Base-by-base conservation (phyloP, 2,888 invertebrate species). In the Tanytarsus gracilentus region DNA sequence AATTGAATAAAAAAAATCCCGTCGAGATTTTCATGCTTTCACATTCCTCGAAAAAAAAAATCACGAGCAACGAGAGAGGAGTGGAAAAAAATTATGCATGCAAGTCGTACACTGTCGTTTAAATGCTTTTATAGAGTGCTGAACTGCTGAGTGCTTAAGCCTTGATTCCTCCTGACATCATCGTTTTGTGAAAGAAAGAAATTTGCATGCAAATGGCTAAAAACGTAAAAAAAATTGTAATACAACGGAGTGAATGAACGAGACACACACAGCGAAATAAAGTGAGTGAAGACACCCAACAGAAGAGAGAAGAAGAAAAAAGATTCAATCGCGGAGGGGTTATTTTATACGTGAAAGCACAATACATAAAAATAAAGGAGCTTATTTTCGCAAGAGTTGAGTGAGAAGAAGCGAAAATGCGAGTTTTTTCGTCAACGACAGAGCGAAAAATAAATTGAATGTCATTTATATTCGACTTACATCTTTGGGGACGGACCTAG, bases 91-190 rank as follows among this genome's bases (percentile, higher is more conserved):
- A 44, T 44, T 44, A 44, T 44, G 44, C 44, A 44, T 44, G 44
- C 44, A 44, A 44, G 44, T 44, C 44, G 18, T 23, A 44, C 44
- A 44, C 16, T 44, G 44, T 44, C 44, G 44, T 23, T 44, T 44
- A 44, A 44, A 44, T 44, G 44, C 44, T 44, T 44, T 44, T 44
- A 44, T 44, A 44, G 44, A 44, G 44, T 44, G 44, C 44, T 44
- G 44, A 44, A 44, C 21, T 44, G 44, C 44, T 44, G 44, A 44
- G 44, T 44, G 44, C 44, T 44, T 44, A 44, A 44, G 44, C 44
- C 44, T 44, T 44, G 44, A 44, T 44, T 44, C 44, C 44, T 23
- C 16, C 44, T 4, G 23, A 44, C 18, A 44, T 21, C 18, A 44
- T 14, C n/a, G n/a, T n/a, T 36, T 36, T 36, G 16, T 36, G 36